Conservation (phyloP, 37 sponge, comb jelly and placozoan species). For the Halisarca cf. caerulea region DNA sequence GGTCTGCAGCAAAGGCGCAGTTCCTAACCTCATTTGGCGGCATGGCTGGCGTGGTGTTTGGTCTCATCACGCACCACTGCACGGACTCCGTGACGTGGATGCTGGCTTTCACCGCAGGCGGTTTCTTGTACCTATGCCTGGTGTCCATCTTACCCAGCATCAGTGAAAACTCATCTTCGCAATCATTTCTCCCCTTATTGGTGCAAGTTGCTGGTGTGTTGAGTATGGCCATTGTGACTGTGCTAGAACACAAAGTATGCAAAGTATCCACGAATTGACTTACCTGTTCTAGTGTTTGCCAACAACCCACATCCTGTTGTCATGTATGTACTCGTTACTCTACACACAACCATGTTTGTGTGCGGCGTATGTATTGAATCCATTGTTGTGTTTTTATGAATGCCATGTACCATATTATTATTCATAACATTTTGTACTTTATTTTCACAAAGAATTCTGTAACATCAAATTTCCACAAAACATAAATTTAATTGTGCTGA, state of each 20-base stretch:
- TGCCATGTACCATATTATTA: too few species aligned
- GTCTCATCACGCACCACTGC: conserved; percentile 70
- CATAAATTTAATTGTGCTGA: too few species aligned
- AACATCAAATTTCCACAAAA: too few species aligned
- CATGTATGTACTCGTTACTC: too few species aligned
- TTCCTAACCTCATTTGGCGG: conserved; percentile 78
- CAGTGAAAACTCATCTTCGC: not conserved
- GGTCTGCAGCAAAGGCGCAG: conserved; percentile 83
- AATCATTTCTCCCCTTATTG: not conserved
- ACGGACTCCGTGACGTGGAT: conserved; percentile 70
- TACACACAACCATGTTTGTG: not conserved
- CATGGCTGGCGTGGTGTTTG: conserved; percentile 73
- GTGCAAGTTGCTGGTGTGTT: conserved; percentile 16
- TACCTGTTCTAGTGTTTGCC: not conserved
- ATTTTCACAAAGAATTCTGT: too few species aligned
- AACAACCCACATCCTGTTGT: too few species aligned
- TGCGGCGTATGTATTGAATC: too few species aligned
- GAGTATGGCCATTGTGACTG: conserved; percentile 20
- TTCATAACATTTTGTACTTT: too few species aligned
- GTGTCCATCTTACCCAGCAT: conserved; percentile 74
- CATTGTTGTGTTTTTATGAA: not conserved
- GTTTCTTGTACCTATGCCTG: conserved; percentile 84
- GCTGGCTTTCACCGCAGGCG: conserved; percentile 91
- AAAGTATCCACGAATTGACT: not conserved
- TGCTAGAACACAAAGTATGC: conserved; percentile 6